Conservation (phyloP, 2,888 invertebrate genomes). For the Cephus spinipes region DNA sequence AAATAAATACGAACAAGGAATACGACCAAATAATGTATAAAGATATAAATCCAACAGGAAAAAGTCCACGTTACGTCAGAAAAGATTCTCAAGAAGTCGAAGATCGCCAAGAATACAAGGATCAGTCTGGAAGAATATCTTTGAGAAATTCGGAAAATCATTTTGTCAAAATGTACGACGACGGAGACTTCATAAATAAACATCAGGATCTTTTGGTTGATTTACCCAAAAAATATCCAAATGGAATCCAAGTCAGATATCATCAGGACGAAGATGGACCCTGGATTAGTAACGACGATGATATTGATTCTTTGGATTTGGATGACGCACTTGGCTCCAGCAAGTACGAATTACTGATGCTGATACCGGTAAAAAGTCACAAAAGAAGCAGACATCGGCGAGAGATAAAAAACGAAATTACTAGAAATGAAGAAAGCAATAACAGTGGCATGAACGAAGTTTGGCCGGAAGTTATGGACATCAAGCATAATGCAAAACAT, state of each 20-base stretch:
- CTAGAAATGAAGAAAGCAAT: neutral
- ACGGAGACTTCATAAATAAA: neutral
- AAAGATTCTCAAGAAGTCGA: neutral
- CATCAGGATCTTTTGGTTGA: conserved; percentile 1
- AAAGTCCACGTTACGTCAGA: neutral
- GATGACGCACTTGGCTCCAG: conserved; percentile 21
- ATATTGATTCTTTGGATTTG: conserved; percentile 8
- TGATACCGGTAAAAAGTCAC: conserved; percentile 28
- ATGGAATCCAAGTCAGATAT: neutral
- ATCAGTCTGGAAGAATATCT: neutral
- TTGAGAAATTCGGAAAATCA: neutral
- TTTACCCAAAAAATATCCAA: neutral
- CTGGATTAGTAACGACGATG: neutral
- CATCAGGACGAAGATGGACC: neutral
- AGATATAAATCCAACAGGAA: neutral
- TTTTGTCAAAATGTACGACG: neutral
- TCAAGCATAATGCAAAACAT: conserved; percentile 29
- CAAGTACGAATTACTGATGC: conserved; percentile 30
- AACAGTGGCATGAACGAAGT: conserved; percentile 24
- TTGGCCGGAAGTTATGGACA: conserved; percentile 27
- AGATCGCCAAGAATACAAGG: neutral
- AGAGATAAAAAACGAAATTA: conserved; percentile 7
- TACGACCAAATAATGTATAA: neutral
- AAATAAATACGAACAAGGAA: neutral
- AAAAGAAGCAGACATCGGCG: neutral